Evolutionary conservation across 2,113 vertebrate species (phyloP), one percentile per base, ranked within the genome.

Genomic region (Cettia cetti): DNA sequence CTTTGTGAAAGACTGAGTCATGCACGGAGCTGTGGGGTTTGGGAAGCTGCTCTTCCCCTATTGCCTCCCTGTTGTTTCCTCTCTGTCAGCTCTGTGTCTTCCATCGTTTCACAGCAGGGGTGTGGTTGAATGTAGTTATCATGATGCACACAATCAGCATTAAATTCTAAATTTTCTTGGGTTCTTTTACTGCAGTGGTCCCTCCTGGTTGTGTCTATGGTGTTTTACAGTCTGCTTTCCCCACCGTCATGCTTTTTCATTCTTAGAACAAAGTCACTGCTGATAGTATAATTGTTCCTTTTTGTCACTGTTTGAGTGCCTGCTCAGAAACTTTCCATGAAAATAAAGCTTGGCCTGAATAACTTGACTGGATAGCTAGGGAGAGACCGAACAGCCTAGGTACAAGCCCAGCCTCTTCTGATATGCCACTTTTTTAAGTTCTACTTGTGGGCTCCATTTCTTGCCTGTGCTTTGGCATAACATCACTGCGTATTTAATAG

Each of bases 21-120:
- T 1, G 2, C 56, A 40, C 0, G 1, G 80, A 90, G 40, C 3
- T 71, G 65, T 21, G 63, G 30, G 21, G 5, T 72, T 70, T 50
- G 56, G 40, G 84, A 84, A 68, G 50, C 33, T 82, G 61, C 2
- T 70, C 47, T 66, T 30, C n/a, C 20, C 63, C 16, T 56, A 0
- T 27, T 40, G 40, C 37, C 15, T 70, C 65, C 53, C 50, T 28
- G 12, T 60, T 56, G 21, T 49, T 75, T 76, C 27, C 37, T 59
- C 53, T 60, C 59, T 31, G 24, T 40, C 82, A 85, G 53, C 7
- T 3, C 53, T 45, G 10, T 31, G 49, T 18, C 20, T 79, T 59
- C 28, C 0, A 0, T n/a, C 0, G 0, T 68, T 61, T 71, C 44
- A 42, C 63, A 68, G 42, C 70, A 56, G 69, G 74, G 16, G 7